Percentiles rank a stretch among this genome's conserved stretches.
phyloP scores from a whole-genome alignment of 2,113 vertebrate genomes.

The Notothenia coriiceps region DNA sequence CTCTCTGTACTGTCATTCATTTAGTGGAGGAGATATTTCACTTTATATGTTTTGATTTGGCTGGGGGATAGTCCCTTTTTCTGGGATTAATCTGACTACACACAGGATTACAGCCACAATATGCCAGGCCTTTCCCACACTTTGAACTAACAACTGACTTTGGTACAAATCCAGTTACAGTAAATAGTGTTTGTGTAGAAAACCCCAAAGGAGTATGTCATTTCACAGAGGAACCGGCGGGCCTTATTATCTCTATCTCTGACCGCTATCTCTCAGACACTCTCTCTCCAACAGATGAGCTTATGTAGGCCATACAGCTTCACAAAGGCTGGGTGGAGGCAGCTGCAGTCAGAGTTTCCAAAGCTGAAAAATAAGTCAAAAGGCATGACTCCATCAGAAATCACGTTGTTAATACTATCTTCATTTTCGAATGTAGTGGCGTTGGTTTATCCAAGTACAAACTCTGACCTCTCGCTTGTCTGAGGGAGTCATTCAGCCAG shows the following conservation, averaged over 20 bases:
- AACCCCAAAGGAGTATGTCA: slow-evolving; percentile 57
- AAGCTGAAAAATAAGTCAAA: slow-evolving; percentile 26
- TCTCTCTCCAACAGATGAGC: slow-evolving; percentile 48
- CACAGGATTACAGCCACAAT: slow-evolving; percentile 44
- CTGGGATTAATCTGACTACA: slow-evolving; percentile 50
- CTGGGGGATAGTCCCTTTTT: slow-evolving; percentile 17
- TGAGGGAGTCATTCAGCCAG: slow-evolving; percentile 10
- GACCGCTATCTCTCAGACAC: slow-evolving; percentile 52
- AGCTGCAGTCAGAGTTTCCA: slow-evolving; percentile 34
- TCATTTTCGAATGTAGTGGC: slow-evolving; percentile 34
- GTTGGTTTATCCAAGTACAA: slow-evolving; percentile 16
- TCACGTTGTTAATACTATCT: slow-evolving; percentile 28
- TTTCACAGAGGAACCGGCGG: slow-evolving; percentile 59
- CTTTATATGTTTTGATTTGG: slow-evolving; percentile 17
- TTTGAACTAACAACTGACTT: slow-evolving; percentile 26
- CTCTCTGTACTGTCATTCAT: background rate
- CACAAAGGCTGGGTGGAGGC: slow-evolving; percentile 43
- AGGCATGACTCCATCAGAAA: slow-evolving; percentile 24
- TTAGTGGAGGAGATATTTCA: slow-evolving; percentile 2
- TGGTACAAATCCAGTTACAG: slow-evolving; percentile 50
- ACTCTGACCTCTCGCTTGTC: background rate
- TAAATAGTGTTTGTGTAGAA: slow-evolving; percentile 38
- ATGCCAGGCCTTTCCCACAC: slow-evolving; percentile 58
- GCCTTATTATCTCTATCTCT: slow-evolving; percentile 67
- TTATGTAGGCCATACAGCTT: slow-evolving; percentile 55